Base-by-base conservation (phyloP, 1,140 invertebrate species). In the Asobara japonica region DNA sequence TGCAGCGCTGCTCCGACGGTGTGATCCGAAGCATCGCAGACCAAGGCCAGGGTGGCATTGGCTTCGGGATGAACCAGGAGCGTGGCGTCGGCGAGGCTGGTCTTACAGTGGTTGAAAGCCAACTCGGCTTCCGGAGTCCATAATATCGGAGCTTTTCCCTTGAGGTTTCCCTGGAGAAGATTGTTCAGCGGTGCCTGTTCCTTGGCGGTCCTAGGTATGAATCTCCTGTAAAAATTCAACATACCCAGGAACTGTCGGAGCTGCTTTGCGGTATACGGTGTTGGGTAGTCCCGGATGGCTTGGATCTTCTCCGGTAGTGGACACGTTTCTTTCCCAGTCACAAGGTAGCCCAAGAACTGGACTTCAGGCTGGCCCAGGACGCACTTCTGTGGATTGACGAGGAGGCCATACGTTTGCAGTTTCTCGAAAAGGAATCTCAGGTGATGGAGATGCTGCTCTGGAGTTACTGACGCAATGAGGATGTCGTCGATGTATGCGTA, bases 201-300 rank as follows among this genome's bases (percentile, higher is more conserved):
- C 22, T 73, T 56, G 1, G 83, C 81, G 0, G 79, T 78, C 1
- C 76, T 38, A 7, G 76, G 79, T 18, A 86, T 22, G 70, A 77
- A 83, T 16, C 74, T 60, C 25, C 80, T 38, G 51, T 84, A 84
- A 75, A 82, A 87, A 70, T 84, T 83, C 5, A 83, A 0, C 74
- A 83, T 78, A 5, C 83, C 85, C 3, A 87, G 56, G 68, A 83
- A 87, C 38, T 76, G 65, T 29, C 80, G 38, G 8, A 80, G 38
- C 68, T 78, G n/a, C 45, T 79, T 75, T 1, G 74, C 80, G 1
- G 71, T 80, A 10, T 29, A 64, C 7, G 82, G 79, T 45, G 36
- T 30, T 6, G 76, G 65, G 51, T 71, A 78, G 10, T 75, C 71
- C 0, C 3, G 11, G 10, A 83, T 76, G 3, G 81, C 76, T 38